Conservation (phyloP, 2,113 vertebrate species). For the Platichthys stellatus region DNA sequence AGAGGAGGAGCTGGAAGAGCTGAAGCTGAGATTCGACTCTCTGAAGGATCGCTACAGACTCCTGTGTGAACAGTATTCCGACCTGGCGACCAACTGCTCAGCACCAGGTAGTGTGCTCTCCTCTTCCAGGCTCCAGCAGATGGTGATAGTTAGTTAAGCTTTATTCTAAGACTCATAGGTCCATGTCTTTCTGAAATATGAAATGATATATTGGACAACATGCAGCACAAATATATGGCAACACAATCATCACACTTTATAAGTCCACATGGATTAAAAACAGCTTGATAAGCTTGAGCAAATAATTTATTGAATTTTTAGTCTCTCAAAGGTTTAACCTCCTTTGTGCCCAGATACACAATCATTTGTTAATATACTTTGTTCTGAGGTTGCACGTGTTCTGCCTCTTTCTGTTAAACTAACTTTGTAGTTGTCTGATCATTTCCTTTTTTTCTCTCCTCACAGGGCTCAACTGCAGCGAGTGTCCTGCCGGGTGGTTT, state of each 20-base stretch:
- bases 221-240: no score
- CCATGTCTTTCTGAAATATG: no score
- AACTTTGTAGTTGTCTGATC: neutral
- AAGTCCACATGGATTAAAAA: no score
- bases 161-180: no score
- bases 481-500: slow-evolving; percentile 36
- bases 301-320: neutral
- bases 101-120: slow-evolving; percentile 15
- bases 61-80: slow-evolving; percentile 13
- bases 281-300: no score
- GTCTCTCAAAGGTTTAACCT: neutral
- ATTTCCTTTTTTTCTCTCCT: neutral
- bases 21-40: slow-evolving; percentile 23
- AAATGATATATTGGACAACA: no score
- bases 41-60: slow-evolving; percentile 14
- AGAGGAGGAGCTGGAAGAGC: neutral
- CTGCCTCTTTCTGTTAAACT: neutral
- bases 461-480: neutral
- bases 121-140: slow-evolving; percentile 9
- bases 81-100: slow-evolving; percentile 19
- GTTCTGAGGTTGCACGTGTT: neutral
- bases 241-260: no score
- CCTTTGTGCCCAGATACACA: neutral
- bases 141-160: neutral
- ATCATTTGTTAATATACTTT: neutral